phyloP scores from a whole-genome alignment of 2,113 vertebrate genomes.

The Bombycilla garrulus region DNA sequence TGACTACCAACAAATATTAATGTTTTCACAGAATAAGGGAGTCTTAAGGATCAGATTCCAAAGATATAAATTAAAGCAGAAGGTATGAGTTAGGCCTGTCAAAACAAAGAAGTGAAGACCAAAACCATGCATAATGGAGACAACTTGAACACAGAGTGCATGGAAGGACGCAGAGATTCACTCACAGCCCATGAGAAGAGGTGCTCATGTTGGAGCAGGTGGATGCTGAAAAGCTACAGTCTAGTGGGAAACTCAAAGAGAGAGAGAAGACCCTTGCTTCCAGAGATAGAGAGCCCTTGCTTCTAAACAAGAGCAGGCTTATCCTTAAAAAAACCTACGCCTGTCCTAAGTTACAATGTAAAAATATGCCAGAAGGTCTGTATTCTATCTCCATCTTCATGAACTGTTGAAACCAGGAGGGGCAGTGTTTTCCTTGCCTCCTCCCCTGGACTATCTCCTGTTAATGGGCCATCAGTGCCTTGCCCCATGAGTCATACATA shows the following conservation, averaged over 20 bases:
- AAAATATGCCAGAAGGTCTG: too few relatives aligned
- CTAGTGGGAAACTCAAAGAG: not conserved
- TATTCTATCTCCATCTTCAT: too few relatives aligned
- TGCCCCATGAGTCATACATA: too few relatives aligned
- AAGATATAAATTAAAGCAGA: not conserved
- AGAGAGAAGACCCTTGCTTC: not conserved
- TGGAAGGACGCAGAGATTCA: not conserved
- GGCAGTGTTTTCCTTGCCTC: too few relatives aligned
- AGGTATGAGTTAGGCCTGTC: not conserved
- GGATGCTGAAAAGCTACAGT: not conserved
- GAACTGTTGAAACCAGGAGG: too few relatives aligned
- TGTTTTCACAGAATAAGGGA: not conserved
- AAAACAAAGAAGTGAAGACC: not conserved
- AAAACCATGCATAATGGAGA: not conserved
- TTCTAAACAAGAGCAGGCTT: not conserved
- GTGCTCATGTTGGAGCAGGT: accelerated
- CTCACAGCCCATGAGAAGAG: not conserved
- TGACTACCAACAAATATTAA: not conserved
- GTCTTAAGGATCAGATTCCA: not conserved
- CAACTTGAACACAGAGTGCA: not conserved
- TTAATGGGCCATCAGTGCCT: too few relatives aligned
- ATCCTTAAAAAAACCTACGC: not conserved
- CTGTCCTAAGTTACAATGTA: too few relatives aligned
- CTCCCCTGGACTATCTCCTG: too few relatives aligned
- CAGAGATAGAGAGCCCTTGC: not conserved